phyloP scores from a whole-genome alignment of 2,797 vertebrate genomes.

The Scarus forsteni region DNA sequence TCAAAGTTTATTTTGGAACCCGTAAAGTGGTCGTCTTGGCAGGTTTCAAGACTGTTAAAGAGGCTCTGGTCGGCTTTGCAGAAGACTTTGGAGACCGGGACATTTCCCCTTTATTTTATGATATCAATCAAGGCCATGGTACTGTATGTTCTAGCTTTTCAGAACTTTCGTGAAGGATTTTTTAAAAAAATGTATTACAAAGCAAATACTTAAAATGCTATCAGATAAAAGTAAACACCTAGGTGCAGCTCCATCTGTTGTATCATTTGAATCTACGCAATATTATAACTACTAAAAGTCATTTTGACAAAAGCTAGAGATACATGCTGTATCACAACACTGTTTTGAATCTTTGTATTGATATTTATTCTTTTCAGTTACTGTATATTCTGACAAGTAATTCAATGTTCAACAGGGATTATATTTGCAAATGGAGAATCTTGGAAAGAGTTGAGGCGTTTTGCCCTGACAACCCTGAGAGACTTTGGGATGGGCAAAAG shows the following conservation, averaged over 20 bases:
- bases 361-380: too few relatives aligned
- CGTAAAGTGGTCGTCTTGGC: constrained; percentile 78
- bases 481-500: constrained; percentile 85
- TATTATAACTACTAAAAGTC: too few relatives aligned
- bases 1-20: constrained; percentile 71
- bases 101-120: constrained; percentile 52
- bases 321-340: neutral
- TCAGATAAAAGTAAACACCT: too few relatives aligned
- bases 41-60: constrained; percentile 76
- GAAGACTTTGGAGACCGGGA: constrained; percentile 78
- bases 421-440: constrained; percentile 80
- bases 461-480: constrained; percentile 74
- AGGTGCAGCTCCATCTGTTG: too few relatives aligned
- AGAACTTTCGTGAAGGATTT: too few relatives aligned
- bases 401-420: constrained; percentile 67
- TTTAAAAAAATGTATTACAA: too few relatives aligned
- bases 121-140: constrained; percentile 68
- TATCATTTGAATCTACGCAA: too few relatives aligned
- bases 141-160: constrained; percentile 9
- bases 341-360: too few relatives aligned
- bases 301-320: neutral
- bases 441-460: constrained; percentile 83
- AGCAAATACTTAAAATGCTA: too few relatives aligned
- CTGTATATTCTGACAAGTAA: too few relatives aligned
- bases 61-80: constrained; percentile 73